A percentile compares a stretch with the other conserved stretches of the same genome.
These are phyloP conservation scores for Acyrthosiphon pisum DNA, from an alignment of 1,140 invertebrate genomes.

Conservation along the genomic window DNA sequence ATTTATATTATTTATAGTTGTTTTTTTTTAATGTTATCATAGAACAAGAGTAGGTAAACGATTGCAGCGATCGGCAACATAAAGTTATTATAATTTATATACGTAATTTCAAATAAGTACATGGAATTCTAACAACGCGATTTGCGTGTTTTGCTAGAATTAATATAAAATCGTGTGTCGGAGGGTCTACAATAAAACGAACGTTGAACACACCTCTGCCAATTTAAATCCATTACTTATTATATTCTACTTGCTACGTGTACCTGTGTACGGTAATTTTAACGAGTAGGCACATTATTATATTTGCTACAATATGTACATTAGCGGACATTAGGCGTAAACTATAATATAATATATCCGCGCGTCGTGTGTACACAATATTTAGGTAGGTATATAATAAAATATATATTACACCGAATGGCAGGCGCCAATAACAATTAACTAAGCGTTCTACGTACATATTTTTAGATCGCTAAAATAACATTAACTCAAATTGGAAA, in stretches of 20 bases:
- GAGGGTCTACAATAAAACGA: background rate
- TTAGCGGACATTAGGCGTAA: background rate
- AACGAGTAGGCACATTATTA: background rate
- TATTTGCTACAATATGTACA: background rate
- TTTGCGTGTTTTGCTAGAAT: background rate
- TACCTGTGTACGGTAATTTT: background rate
- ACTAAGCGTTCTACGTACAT: background rate
- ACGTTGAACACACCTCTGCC: background rate
- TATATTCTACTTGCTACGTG: background rate
- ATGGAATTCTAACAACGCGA: background rate
- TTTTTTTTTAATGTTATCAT: background rate
- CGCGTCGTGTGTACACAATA: background rate
- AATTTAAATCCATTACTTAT: background rate
- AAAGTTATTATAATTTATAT: background rate
- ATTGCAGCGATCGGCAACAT: background rate
- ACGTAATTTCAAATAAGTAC: background rate
- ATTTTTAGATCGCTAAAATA: background rate
- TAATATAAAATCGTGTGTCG: background rate
- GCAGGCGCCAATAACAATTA: background rate
- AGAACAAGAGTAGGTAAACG: background rate
- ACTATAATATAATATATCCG: background rate
- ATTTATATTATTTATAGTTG: no score
- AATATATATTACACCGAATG: background rate
- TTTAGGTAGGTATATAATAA: background rate
- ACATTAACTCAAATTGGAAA: background rate